Conservation (phyloP, 2,797 vertebrate species). For the Myotis pilosus region DNA sequence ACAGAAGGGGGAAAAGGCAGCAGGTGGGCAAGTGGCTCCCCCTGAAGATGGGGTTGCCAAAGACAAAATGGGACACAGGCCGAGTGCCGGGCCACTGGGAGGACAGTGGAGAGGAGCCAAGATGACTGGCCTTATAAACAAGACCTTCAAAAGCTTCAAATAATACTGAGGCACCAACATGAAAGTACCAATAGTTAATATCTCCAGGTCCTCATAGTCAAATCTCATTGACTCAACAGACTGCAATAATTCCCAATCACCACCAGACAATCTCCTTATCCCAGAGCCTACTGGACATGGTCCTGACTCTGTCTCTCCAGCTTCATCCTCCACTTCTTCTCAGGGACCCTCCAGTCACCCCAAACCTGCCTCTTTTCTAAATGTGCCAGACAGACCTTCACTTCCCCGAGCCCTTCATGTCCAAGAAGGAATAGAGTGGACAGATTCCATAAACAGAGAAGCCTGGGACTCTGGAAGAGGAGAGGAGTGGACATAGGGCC, state of each 20-base stretch:
- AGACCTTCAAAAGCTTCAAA: background rate
- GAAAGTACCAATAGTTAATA: background rate
- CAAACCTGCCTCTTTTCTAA: background rate
- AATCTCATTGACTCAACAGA: background rate
- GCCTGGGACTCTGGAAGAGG: background rate
- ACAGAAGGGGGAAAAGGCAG: background rate
- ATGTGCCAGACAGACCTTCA: background rate
- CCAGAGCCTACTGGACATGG: background rate
- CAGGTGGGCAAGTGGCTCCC: too few species aligned
- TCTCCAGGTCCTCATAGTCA: background rate
- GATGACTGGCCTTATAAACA: background rate
- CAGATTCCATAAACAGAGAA: background rate
- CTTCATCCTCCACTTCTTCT: background rate
- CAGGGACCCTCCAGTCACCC: rapidly evolving
- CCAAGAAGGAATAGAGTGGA: background rate
- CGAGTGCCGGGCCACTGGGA: rapidly evolving
- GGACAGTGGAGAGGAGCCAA: background rate
- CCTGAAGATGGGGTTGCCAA: background rate
- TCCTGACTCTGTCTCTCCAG: too few species aligned
- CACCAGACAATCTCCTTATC: background rate
- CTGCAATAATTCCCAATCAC: background rate
- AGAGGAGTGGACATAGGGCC: background rate
- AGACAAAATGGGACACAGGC: background rate
- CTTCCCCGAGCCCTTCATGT: background rate
- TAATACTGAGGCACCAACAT: background rate